A percentile compares a stretch with the other conserved stretches of the same genome.
Conservation (phyloP, 2,113 vertebrate species). For the Corythoichthys intestinalis region DNA sequence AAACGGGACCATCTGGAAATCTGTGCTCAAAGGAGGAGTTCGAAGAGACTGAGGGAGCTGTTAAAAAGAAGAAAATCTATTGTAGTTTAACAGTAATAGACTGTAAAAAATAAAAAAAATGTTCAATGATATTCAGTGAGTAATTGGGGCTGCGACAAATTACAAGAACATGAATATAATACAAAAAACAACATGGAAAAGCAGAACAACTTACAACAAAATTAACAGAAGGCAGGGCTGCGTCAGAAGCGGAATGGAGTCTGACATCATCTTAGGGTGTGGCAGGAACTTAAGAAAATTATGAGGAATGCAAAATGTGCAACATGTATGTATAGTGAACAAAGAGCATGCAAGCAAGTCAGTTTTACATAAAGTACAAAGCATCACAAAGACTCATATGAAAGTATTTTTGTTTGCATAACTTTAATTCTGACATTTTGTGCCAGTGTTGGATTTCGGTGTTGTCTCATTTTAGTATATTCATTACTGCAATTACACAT, state of each 20-base stretch:
- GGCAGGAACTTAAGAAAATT: slow-evolving; percentile 54
- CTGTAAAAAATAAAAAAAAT: neutral
- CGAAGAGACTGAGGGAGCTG: slow-evolving; percentile 45
- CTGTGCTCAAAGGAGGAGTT: slow-evolving; percentile 26
- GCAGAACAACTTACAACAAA: slow-evolving; percentile 70
- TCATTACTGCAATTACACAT: slow-evolving; percentile 36
- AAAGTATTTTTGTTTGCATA: slow-evolving; percentile 27
- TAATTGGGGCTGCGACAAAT: neutral
- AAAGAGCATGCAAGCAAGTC: slow-evolving; percentile 32
- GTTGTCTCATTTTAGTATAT: slow-evolving; percentile 40
- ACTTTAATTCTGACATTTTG: slow-evolving; percentile 37
- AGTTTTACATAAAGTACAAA: slow-evolving; percentile 36
- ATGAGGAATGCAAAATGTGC: slow-evolving; percentile 4
- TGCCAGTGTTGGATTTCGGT: slow-evolving; percentile 22
- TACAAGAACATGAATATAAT: neutral
- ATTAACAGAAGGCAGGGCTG: slow-evolving; percentile 58
- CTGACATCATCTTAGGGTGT: slow-evolving; percentile 73
- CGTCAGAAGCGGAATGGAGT: slow-evolving; percentile 22
- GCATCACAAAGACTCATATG: slow-evolving; percentile 26
- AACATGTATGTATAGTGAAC: slow-evolving; percentile 29
- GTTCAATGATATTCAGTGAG: neutral
- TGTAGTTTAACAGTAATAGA: neutral
- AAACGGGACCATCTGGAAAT: slow-evolving; percentile 21
- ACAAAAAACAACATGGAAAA: neutral
- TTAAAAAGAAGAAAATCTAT: slow-evolving; percentile 27